Evolutionary conservation across 2,888 invertebrate genomes (phyloP), one percentile per base, ranked within the genome.

Genomic region (Aporophyla nigra): DNA sequence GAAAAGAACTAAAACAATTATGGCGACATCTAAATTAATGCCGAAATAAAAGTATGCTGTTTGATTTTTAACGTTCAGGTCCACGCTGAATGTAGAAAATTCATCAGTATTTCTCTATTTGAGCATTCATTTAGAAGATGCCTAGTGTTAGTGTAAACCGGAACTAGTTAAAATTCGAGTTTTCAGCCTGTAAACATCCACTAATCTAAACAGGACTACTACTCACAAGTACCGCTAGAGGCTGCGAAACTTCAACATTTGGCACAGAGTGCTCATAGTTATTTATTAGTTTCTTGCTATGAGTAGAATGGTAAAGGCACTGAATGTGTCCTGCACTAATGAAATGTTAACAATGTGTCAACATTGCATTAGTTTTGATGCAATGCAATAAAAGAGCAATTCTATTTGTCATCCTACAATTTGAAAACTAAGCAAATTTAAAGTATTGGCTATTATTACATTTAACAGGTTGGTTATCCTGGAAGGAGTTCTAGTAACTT

Each of bases 401-500:
- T 80, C 3, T 27, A n/a, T 49, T 19, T 1, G 14, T 21, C 5
- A 62, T 40, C 14, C n/a, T 54, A 24, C 43, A 54, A 46, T 61
- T 54, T 27, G 27, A 46, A 58, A 51, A 19, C 19, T 43, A 12
- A 73, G 46, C 24, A 58, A 27, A 14, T 43, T 43, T 51, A 27
- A 9, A 53, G 43, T 59, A 27, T 51, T 77, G 75, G 21, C 49
- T 51, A 9, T 49, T 27, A n/a, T 53, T n/a, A 43, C 33, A 46
- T 53, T 66, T 21, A 69, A 53, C 43, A 68, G 5, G 9, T 24
- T 33, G 5, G 40, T 33, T 43, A 21, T 49, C 10, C 12, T 40
- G 16, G 14, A 27, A 61, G 27, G 19, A 77, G 49, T 58, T 77
- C 14, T 66, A 43, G 14, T 65, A 43, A 58, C 12, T 5, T 78